These are phyloP conservation scores for Saccostrea echinata DNA, from an alignment of 1,140 invertebrate species.

Conservation along the genomic window DNA sequence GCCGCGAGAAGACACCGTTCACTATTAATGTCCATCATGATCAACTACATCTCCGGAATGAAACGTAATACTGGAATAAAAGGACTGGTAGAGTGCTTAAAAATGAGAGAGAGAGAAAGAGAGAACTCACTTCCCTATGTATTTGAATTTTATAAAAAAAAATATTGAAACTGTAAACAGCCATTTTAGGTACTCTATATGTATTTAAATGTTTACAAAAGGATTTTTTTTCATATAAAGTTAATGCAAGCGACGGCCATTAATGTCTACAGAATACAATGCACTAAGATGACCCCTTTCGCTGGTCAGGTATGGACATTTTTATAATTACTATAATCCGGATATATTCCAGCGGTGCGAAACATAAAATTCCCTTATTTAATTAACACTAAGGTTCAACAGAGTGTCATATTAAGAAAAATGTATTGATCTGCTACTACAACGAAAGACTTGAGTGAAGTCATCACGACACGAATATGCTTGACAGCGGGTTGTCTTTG, in stretches of 20 bases:
- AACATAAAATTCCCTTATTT: slow-evolving; percentile 33
- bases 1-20: not conserved
- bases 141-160: no score
- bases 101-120: no score
- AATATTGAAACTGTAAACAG: no score
- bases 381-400: slow-evolving; percentile 18
- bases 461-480: slow-evolving; percentile 28
- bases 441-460: not conserved
- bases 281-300: not conserved
- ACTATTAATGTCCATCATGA: not conserved
- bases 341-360: not conserved
- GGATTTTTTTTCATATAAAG: no score
- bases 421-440: not conserved
- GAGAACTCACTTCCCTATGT: no score
- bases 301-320: not conserved
- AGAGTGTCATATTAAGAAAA: slow-evolving; percentile 22
- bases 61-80: not conserved
- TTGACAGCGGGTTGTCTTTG: not conserved
- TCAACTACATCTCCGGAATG: not conserved
- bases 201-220: no score
- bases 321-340: slow-evolving; percentile 3
- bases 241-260: no score
- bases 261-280: not conserved
- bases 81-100: no score
- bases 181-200: no score